phyloP scores from a whole-genome alignment of 2,113 vertebrate species.

The Oryctolagus cuniculus region DNA sequence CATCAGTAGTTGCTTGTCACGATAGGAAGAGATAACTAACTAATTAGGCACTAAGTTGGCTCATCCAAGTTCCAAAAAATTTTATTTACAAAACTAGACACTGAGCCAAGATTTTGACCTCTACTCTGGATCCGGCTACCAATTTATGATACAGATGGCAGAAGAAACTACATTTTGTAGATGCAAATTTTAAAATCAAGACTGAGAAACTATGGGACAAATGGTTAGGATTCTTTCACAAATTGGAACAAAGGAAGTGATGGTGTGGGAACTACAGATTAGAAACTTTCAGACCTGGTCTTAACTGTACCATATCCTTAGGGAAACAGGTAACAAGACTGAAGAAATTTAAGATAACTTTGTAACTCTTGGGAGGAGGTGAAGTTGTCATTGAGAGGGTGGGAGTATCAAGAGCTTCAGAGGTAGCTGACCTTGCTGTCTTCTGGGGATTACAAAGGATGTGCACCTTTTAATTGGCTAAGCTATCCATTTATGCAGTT shows the following conservation, averaged over 20 bases:
- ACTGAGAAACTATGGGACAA: not conserved
- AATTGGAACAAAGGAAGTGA: slow-evolving; percentile 5
- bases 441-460: not conserved
- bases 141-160: not conserved
- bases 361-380: not conserved
- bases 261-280: not conserved
- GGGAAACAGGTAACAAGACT: not conserved
- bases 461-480: not conserved
- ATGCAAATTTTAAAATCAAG: not conserved
- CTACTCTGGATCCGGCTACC: not conserved
- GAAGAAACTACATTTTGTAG: slow-evolving; percentile 9
- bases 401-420: not conserved
- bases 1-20: not conserved
- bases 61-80: not conserved
- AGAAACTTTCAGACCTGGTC: not conserved
- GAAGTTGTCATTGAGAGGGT: not conserved
- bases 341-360: slow-evolving; percentile 27
- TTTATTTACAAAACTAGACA: slow-evolving; percentile 4
- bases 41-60: not conserved
- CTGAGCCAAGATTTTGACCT: not conserved
- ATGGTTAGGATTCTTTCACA: not conserved
- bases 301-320: not conserved
- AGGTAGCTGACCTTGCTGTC: not conserved
- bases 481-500: not conserved
- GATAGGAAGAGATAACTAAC: not conserved